These are phyloP conservation scores for Pseudochirops corinnae DNA, from an alignment of 2,797 vertebrate genomes.

Conservation along the genomic window DNA sequence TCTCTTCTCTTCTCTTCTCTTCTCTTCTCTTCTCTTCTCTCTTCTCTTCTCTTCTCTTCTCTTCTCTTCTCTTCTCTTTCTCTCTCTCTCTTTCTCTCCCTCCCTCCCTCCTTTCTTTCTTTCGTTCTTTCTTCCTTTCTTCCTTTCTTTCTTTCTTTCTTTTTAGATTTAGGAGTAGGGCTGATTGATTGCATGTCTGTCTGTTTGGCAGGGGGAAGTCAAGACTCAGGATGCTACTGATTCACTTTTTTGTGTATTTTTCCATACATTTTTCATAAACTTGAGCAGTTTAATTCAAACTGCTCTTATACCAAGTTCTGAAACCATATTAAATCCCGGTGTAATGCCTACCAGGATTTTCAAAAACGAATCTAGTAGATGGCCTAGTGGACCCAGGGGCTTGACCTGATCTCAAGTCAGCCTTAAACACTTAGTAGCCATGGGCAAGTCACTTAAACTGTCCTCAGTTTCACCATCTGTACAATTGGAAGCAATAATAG, in stretches of 20 bases:
- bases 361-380: constrained; percentile 36
- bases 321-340: background rate
- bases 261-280: constrained; percentile 59
- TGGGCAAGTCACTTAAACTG: background rate
- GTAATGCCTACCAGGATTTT: constrained; percentile 19
- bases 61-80: too few relatives aligned
- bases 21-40: too few relatives aligned
- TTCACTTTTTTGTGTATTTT: constrained; percentile 59
- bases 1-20: too few relatives aligned
- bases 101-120: too few relatives aligned
- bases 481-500: background rate
- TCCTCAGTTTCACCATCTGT: background rate
- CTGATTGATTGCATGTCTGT: background rate
- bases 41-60: too few relatives aligned
- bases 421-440: background rate
- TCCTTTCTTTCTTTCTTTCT: background rate
- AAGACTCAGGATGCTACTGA: background rate
- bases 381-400: background rate
- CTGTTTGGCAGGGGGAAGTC: background rate
- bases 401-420: background rate
- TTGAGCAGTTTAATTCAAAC: constrained; percentile 50
- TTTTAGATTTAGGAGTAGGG: background rate
- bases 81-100: too few relatives aligned
- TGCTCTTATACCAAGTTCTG: background rate
- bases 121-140: too few relatives aligned